These are phyloP conservation scores for Lathronympha strigana DNA, from an alignment of 2,888 invertebrate genomes.

Conservation along the genomic window DNA sequence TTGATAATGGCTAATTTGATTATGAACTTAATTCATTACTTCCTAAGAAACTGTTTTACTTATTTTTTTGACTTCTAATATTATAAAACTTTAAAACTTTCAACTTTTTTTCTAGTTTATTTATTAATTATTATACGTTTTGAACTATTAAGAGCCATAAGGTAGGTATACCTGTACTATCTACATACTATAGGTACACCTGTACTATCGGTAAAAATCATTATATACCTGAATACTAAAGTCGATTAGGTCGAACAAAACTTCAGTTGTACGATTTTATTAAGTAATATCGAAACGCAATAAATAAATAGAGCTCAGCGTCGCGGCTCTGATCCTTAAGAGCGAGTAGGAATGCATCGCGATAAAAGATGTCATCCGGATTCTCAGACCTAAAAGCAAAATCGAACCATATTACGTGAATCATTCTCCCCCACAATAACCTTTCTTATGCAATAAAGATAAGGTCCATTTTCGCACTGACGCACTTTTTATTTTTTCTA, in stretches of 20 bases:
- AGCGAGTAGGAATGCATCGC: slow-evolving; percentile 76
- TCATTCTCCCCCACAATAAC: slow-evolving; percentile 49
- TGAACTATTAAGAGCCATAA: too few relatives aligned
- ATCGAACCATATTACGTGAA: slow-evolving; percentile 59
- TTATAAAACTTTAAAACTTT: background rate
- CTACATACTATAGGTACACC: too few relatives aligned
- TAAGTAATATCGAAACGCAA: slow-evolving; percentile 25
- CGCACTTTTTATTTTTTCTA: slow-evolving; percentile 61
- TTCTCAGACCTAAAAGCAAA: slow-evolving; percentile 70
- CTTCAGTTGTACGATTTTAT: background rate
- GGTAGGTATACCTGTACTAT: too few relatives aligned
- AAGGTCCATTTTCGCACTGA: slow-evolving; percentile 56
- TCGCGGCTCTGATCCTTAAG: slow-evolving; percentile 57
- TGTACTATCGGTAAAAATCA: too few relatives aligned
- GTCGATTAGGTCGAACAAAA: background rate
- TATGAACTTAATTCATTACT: too few relatives aligned
- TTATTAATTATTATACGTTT: too few relatives aligned
- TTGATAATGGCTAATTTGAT: too few relatives aligned
- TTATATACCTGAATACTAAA: background rate
- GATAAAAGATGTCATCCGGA: slow-evolving; percentile 83
- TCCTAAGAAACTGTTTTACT: too few relatives aligned
- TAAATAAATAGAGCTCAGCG: slow-evolving; percentile 37
- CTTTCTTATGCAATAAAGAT: slow-evolving; percentile 52
- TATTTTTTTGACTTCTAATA: too few relatives aligned
- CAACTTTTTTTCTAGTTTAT: background rate